phyloP scores from a whole-genome alignment of 2,888 invertebrate species.

The Agrochola macilenta region DNA sequence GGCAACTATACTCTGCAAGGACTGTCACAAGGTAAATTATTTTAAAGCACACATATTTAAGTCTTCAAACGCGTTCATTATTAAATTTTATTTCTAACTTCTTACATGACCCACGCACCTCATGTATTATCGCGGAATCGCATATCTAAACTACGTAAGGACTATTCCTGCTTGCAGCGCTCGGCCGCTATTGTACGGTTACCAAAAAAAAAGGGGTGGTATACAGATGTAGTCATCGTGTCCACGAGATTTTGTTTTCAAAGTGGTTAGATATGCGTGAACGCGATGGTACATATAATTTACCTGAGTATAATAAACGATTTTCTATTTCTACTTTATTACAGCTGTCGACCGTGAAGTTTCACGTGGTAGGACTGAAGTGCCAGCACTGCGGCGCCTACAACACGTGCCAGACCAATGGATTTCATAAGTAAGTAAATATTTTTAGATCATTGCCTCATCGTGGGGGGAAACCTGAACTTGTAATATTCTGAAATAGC shows the following conservation, averaged over 20 bases:
- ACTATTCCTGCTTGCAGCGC: too few relatives aligned
- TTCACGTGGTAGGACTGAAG: constrained; percentile 97
- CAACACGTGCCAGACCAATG: constrained; percentile 96
- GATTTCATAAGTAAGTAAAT: constrained; percentile 89
- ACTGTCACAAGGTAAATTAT: constrained; percentile 94
- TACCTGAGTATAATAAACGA: background rate
- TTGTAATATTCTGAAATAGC: too few relatives aligned
- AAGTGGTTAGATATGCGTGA: too few relatives aligned
- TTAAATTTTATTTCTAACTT: background rate
- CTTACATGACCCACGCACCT: background rate
- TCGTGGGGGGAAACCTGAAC: background rate
- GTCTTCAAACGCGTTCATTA: background rate
- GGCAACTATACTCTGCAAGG: constrained; percentile 96
- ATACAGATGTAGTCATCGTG: too few relatives aligned
- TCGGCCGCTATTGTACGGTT: too few relatives aligned
- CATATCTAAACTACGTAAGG: too few relatives aligned
- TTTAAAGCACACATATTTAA: background rate
- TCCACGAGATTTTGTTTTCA: too few relatives aligned
- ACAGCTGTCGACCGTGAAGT: constrained; percentile 95
- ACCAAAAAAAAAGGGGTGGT: too few relatives aligned
- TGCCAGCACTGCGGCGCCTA: constrained; percentile 97
- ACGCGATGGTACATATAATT: background rate
- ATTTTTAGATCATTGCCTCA: background rate
- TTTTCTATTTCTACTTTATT: background rate
- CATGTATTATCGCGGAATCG: too few relatives aligned